Evolutionary conservation across 2,113 vertebrate genomes (phyloP), one percentile per base, ranked within the genome.

Genomic region (Hemiprocne comata): DNA sequence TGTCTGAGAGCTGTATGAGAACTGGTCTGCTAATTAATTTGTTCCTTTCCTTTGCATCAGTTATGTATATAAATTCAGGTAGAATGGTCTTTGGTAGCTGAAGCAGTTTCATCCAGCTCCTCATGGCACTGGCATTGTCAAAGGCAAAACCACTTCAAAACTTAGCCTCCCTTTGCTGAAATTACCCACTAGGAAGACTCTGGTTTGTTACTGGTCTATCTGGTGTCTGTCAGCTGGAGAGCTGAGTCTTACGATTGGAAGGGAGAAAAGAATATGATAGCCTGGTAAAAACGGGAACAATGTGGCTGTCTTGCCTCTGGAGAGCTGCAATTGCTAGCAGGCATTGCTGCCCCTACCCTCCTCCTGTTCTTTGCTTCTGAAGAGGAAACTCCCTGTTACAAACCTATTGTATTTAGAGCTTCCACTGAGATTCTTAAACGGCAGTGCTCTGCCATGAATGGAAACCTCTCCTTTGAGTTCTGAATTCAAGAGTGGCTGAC

Each of bases 61-160:
- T 58, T 78, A 4, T 9, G 44, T n/a, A 29, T 67, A 21, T 10
- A 26, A 48, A 67, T 89, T 44, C 21, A 19, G 0, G 1, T 17
- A 42, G 65, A 82, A 44, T 53, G 17, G 8, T 48, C 61, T 67
- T 64, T 42, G 36, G 23, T 67, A 78, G 84, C 44, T 84, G 40
- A 64, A 53, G 25, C 25, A 34, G 17, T 46, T 60, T 75, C 9
- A 31, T 53, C 7, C 21, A 69, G 62, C 28, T 70, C 64, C 14
- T 4, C 1, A 1, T 55, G 42, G 51, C 3, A 0, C 13, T 67
- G n/a, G 28, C 33, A 54, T 15, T 20, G 38, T 23, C 19, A 19
- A 50, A 78, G 9, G 11, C 54, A 34, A 50, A 38, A 40, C 62
- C 7, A 54, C 34, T n/a, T 1, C n/a, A 42, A 61, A 38, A 19